A percentile compares a stretch with the other conserved stretches of the same genome.
phyloP scores from a whole-genome alignment of 2,113 vertebrate species.

The Leptocoma aspasia region DNA sequence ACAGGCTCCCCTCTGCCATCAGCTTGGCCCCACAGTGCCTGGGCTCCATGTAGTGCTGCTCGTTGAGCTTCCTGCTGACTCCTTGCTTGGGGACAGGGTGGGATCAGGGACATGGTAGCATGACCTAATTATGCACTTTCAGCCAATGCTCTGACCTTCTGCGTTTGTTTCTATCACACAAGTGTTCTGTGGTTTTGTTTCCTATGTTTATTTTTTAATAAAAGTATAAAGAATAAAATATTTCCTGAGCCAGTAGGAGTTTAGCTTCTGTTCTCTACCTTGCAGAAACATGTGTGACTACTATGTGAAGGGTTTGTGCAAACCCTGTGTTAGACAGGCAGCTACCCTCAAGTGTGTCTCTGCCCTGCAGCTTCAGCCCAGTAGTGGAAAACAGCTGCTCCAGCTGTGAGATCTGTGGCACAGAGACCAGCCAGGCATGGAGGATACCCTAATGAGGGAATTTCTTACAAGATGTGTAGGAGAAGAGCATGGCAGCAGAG shows the following conservation, averaged over 20 bases:
- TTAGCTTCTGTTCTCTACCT: not conserved
- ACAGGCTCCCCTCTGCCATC: not conserved
- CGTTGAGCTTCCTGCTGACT: conserved; percentile 44
- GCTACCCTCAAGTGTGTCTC: not conserved
- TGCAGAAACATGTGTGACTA: rapidly evolving
- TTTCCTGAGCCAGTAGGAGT: conserved; percentile 44
- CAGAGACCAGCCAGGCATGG: not conserved
- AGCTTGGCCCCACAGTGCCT: conserved; percentile 10
- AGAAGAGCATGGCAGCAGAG: not conserved
- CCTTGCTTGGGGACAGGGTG: conserved; percentile 45
- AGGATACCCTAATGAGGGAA: not conserved
- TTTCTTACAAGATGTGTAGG: not conserved
- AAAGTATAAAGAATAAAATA: conserved; percentile 72
- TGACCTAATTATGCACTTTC: conserved; percentile 62
- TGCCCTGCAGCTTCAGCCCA: not conserved
- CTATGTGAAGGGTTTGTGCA: not conserved
- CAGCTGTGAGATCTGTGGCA: not conserved
- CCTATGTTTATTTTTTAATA: conserved; percentile 78
- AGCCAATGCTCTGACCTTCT: conserved; percentile 59
- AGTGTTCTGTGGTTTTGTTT: conserved; percentile 73
- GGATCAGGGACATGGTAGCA: conserved; percentile 36
- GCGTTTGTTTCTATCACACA: conserved; percentile 51
- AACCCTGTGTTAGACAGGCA: not conserved
- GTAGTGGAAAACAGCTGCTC: not conserved
- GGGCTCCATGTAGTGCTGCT: conserved; percentile 48